Evolutionary conservation across 2,113 vertebrate genomes (phyloP).

Genomic region (Callospermophilus lateralis): DNA sequence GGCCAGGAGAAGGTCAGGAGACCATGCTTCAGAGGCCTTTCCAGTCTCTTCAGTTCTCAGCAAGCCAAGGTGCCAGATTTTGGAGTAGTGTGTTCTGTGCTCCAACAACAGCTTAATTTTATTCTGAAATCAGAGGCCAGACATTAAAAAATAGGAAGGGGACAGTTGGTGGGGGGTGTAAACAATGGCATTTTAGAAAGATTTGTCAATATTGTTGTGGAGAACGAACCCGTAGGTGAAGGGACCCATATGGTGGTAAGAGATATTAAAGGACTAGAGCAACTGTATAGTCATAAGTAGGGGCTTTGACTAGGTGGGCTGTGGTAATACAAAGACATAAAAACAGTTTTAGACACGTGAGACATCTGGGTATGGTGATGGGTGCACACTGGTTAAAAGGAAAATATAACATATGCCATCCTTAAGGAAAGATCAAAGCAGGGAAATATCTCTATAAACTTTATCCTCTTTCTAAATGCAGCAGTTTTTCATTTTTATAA

Average conservation of each 20-base stretch:
- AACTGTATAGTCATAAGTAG: neutral
- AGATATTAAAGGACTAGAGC: neutral
- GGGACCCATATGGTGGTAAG: neutral
- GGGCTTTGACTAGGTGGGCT: neutral
- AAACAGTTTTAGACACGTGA: conserved; percentile 2
- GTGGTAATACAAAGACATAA: neutral
- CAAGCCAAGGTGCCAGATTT: neutral
- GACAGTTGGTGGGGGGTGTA: neutral
- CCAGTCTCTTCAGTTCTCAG: neutral
- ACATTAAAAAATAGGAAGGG: neutral
- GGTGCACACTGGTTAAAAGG: neutral
- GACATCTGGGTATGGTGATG: conserved; percentile 36
- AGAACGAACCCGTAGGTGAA: neutral
- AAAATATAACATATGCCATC: conserved; percentile 16
- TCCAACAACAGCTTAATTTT: neutral
- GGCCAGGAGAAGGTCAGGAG: neutral
- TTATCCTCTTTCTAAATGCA: conserved; percentile 8
- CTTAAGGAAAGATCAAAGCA: conserved; percentile 61
- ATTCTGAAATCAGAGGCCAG: conserved; percentile 26
- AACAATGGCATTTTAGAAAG: neutral
- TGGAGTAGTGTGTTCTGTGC: neutral
- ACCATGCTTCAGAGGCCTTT: neutral
- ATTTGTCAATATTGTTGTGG: neutral
- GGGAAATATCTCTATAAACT: conserved; percentile 3
- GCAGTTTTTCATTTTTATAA: conserved; percentile 57